phyloP scores from a whole-genome alignment of 2,113 vertebrate species.

The Erythrolamprus reginae region DNA sequence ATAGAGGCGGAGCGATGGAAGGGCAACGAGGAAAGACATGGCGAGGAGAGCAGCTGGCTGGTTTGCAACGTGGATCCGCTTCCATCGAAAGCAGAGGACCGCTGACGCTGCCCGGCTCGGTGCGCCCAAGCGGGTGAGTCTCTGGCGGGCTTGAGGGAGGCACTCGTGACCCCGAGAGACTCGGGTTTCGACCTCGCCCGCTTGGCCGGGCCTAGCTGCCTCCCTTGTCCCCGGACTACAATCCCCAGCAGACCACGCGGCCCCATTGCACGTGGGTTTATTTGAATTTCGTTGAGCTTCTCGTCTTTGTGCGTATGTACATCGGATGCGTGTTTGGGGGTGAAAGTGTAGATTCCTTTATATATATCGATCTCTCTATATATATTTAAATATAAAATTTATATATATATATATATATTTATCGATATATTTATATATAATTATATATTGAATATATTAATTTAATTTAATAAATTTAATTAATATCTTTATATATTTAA shows the following conservation, averaged over 20 bases:
- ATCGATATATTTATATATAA: no score
- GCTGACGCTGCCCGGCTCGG: rapidly evolving
- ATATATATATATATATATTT: no score
- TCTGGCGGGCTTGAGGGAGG: rapidly evolving
- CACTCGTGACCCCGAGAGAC: rapidly evolving
- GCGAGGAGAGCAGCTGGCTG: rapidly evolving
- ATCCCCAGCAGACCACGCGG: neutral
- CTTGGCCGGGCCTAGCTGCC: rapidly evolving
- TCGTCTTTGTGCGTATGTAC: no score
- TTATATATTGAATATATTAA: no score
- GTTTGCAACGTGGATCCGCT: rapidly evolving
- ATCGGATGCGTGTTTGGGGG: no score
- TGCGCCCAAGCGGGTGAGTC: rapidly evolving
- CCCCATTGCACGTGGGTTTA: rapidly evolving
- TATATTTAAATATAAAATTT: no score
- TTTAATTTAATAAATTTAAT: no score
- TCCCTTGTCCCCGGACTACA: neutral
- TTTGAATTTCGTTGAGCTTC: neutral
- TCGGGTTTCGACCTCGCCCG: neutral
- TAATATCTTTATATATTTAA: no score
- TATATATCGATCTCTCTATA: no score
- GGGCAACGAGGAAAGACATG: neutral
- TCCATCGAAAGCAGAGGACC: neutral
- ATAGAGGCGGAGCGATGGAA: neutral
- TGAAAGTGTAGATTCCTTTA: no score